These are phyloP conservation scores for Morpho deidamia DNA, from an alignment of 2,888 invertebrate species.

Conservation along the genomic window DNA sequence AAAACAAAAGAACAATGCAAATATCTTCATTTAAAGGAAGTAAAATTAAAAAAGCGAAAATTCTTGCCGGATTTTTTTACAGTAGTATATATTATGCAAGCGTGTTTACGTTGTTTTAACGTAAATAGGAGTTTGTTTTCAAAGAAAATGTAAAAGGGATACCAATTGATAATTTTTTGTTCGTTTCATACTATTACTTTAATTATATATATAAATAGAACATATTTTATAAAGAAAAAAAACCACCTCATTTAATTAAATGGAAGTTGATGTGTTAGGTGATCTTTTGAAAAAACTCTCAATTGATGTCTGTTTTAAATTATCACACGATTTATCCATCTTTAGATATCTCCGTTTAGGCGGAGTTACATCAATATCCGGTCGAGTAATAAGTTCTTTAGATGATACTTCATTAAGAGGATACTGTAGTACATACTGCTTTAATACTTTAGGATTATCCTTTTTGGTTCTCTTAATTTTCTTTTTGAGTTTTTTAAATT, in stretches of 20 bases:
- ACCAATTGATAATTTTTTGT: conserved; percentile 7
- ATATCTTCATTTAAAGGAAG: too few relatives aligned
- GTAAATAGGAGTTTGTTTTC: too few relatives aligned
- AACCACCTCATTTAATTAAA: too few relatives aligned
- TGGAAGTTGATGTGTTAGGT: background rate
- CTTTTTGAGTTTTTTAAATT: conserved; percentile 31
- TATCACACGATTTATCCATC: conserved; percentile 41
- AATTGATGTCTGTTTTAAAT: conserved; percentile 53
- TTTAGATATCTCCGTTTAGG: conserved; percentile 40
- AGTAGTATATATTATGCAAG: too few relatives aligned
- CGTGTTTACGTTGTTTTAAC: too few relatives aligned
- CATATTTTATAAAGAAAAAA: too few relatives aligned
- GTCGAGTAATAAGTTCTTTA: conserved; percentile 33
- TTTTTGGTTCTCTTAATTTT: conserved; percentile 4
- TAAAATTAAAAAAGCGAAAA: too few relatives aligned
- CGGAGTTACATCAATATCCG: conserved; percentile 36
- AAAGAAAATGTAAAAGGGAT: background rate
- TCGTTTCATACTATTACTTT: too few relatives aligned
- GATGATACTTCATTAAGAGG: conserved; percentile 10
- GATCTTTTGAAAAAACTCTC: conserved; percentile 47
- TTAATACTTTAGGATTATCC: conserved; percentile 25
- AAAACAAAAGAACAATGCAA: too few relatives aligned
- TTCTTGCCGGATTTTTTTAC: too few relatives aligned
- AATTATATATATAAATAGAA: background rate
- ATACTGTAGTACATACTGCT: conserved; percentile 53